phyloP scores from a whole-genome alignment of 2,888 invertebrate genomes.

The Dexiosoma caninum region DNA sequence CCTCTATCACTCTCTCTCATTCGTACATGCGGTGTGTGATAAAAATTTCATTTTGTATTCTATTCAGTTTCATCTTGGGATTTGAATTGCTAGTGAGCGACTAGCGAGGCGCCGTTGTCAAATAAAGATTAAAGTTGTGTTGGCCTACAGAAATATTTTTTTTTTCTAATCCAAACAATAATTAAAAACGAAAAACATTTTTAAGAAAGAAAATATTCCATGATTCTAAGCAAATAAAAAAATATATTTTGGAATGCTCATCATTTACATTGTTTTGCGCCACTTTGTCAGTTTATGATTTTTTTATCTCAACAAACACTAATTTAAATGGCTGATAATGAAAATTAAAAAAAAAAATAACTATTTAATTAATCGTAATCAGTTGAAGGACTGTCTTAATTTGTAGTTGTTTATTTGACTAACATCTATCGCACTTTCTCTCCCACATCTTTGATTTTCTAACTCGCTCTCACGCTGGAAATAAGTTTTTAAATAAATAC shows the following conservation, averaged over 20 bases:
- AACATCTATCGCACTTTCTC: neutral
- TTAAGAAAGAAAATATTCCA: neutral
- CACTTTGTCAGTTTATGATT: neutral
- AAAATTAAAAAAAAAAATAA: too few relatives aligned
- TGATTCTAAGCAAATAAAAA: neutral
- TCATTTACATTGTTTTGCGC: neutral
- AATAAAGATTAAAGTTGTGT: neutral
- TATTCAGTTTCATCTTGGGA: constrained; percentile 32
- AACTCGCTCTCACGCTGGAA: neutral
- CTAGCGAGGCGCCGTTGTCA: neutral
- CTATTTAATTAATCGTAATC: constrained; percentile 2
- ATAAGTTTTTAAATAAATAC: neutral
- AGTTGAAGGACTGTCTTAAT: constrained; percentile 6
- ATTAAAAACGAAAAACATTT: neutral
- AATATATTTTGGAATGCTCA: too few relatives aligned
- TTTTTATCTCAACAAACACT: neutral
- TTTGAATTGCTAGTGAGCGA: constrained; percentile 5
- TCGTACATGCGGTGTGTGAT: neutral
- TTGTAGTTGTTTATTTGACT: neutral
- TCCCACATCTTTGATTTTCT: neutral
- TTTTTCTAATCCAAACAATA: neutral
- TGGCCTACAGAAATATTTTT: neutral
- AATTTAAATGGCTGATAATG: neutral
- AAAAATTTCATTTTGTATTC: neutral
- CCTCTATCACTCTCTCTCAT: neutral